Evolutionary conservation across 2,113 vertebrate species (phyloP).

Genomic region (Coreoperca whiteheadi): DNA sequence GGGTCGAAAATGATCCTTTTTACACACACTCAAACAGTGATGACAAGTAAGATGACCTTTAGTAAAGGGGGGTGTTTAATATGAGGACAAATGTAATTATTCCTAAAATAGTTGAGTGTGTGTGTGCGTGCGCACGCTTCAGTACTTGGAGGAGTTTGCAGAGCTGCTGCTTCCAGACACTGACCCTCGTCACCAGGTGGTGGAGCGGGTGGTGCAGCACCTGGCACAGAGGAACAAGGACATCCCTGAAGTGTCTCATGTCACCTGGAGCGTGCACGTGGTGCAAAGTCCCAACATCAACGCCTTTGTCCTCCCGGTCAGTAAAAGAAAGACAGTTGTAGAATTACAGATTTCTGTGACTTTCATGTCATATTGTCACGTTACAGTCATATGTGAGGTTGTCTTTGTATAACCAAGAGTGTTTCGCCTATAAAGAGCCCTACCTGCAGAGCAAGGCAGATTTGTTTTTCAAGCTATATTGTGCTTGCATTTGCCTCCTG

Average conservation of each 20-base stretch:
- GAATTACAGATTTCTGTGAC: not conserved
- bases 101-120: not conserved
- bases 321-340: slow-evolving; percentile 48
- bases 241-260: slow-evolving; percentile 85
- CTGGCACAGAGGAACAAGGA: slow-evolving; percentile 92
- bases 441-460: not conserved
- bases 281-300: slow-evolving; percentile 88
- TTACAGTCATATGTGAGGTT: not conserved
- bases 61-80: not conserved
- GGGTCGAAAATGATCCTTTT: not conserved
- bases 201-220: slow-evolving; percentile 86
- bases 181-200: slow-evolving; percentile 87
- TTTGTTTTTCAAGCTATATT: too few relatives aligned
- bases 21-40: not conserved
- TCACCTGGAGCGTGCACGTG: slow-evolving; percentile 90
- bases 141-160: slow-evolving; percentile 91
- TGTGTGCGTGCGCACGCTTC: not conserved
- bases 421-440: not conserved
- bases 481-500: not conserved
- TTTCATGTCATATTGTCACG: not conserved
- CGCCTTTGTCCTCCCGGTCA: slow-evolving; percentile 94
- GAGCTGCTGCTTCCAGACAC: slow-evolving; percentile 84
- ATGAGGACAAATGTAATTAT: not conserved
- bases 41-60: too few relatives aligned
- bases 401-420: not conserved